phyloP scores from a whole-genome alignment of 2,113 vertebrate species.

The Opisthocomus hoazin region DNA sequence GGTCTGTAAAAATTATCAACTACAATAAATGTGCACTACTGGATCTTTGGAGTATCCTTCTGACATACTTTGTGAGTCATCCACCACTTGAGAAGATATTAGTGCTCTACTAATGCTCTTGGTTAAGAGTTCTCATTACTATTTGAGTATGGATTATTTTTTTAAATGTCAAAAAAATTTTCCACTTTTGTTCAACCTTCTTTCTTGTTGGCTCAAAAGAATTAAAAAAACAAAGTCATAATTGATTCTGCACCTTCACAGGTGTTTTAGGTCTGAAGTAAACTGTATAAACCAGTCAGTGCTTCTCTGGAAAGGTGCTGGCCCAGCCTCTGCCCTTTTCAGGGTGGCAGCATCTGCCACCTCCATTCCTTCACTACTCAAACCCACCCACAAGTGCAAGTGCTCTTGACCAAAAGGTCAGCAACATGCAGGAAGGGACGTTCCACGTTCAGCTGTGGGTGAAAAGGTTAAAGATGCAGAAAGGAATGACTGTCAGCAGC shows the following conservation, averaged over 20 bases:
- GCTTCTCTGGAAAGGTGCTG: not conserved
- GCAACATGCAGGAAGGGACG: not conserved
- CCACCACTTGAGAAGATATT: not conserved
- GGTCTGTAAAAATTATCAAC: not conserved
- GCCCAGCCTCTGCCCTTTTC: not conserved
- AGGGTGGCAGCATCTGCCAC: not conserved
- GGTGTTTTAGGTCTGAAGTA: not conserved
- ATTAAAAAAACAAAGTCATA: not conserved
- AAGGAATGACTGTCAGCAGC: slow-evolving; percentile 42
- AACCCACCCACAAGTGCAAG: not conserved
- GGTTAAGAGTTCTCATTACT: not conserved
- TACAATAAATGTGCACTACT: not conserved
- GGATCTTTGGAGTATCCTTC: not conserved
- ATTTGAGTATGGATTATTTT: not conserved
- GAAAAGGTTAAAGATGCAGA: slow-evolving; percentile 48
- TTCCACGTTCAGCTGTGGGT: not conserved
- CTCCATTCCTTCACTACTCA: slow-evolving; percentile 15
- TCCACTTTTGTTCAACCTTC: not conserved
- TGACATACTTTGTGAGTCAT: not conserved
- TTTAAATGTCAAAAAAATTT: not conserved
- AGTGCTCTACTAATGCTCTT: not conserved
- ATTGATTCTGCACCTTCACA: not conserved
- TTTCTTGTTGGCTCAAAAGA: not conserved
- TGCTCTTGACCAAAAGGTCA: slow-evolving; percentile 13
- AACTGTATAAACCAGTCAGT: not conserved